Evolutionary conservation across 2,797 vertebrate species (phyloP).

Genomic region (Salarias fasciatus): DNA sequence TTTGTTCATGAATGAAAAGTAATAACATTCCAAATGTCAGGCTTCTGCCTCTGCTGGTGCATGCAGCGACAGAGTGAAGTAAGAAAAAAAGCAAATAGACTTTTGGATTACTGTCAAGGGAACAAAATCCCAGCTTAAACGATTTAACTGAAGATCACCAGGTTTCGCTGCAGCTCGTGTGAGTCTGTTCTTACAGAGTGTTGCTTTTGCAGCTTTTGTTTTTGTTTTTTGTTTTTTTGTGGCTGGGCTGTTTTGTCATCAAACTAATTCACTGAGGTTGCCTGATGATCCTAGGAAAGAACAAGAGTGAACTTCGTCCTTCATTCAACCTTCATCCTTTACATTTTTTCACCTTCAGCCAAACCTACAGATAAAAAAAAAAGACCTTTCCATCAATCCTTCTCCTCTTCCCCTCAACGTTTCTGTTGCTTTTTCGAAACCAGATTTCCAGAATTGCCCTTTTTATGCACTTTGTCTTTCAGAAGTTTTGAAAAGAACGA

Average conservation of each 20-base stretch:
- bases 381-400: slow-evolving; percentile 28
- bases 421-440: slow-evolving; percentile 42
- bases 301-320: slow-evolving; percentile 14
- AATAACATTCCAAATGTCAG: no score
- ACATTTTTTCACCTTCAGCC: slow-evolving; percentile 45
- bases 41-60: no score
- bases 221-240: not conserved
- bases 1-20: no score
- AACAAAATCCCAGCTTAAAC: slow-evolving; percentile 18
- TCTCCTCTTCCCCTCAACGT: slow-evolving; percentile 39
- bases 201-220: slow-evolving; percentile 1
- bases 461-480: slow-evolving; percentile 33
- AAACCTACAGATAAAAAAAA: slow-evolving; percentile 48
- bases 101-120: slow-evolving; percentile 20
- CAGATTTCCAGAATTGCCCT: slow-evolving; percentile 50
- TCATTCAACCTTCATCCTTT: slow-evolving; percentile 27
- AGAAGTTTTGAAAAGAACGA: slow-evolving; percentile 36
- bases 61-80: no score
- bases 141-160: slow-evolving; percentile 27
- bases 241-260: slow-evolving; percentile 29
- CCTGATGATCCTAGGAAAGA: slow-evolving; percentile 38
- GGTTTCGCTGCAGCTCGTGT: slow-evolving; percentile 15
- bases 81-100: slow-evolving; percentile 23
- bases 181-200: slow-evolving; percentile 17
- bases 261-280: slow-evolving; percentile 41